Percentiles rank a stretch among this genome's conserved stretches.
phyloP scores from a whole-genome alignment of 2,888 invertebrate genomes.

The Mamestra brassicae region DNA sequence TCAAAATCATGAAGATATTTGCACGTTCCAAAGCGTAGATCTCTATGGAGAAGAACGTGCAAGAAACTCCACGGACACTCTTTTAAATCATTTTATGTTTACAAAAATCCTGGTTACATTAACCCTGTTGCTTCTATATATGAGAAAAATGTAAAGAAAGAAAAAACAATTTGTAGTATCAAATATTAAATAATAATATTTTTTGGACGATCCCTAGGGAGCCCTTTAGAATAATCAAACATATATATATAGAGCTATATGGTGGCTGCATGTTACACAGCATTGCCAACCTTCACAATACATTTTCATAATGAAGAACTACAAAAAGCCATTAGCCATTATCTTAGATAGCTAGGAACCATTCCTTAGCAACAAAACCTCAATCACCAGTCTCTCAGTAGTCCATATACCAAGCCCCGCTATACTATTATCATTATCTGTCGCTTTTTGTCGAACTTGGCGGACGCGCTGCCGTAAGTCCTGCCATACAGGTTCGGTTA shows the following conservation, averaged over 20 bases:
- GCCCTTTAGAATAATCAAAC: neutral
- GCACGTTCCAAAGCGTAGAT: too few species aligned
- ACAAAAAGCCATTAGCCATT: neutral
- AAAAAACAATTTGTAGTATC: too few species aligned
- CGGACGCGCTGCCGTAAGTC: constrained; percentile 21
- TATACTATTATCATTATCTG: constrained; percentile 8
- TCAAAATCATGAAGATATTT: too few species aligned
- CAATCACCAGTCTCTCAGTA: neutral
- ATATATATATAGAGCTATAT: neutral
- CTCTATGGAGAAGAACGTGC: too few species aligned
- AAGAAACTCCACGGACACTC: too few species aligned
- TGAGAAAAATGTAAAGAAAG: too few species aligned
- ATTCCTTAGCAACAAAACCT: constrained; percentile 14
- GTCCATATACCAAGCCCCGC: constrained; percentile 4
- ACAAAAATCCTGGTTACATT: too few species aligned
- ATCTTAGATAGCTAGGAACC: neutral
- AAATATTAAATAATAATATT: too few species aligned
- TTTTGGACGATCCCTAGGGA: too few species aligned
- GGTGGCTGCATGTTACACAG: too few species aligned
- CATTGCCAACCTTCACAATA: neutral
- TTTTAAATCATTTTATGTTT: too few species aligned
- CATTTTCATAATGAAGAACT: neutral
- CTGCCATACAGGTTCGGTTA: constrained; percentile 49
- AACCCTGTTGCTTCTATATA: too few species aligned
- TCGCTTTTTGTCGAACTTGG: constrained; percentile 29